phyloP scores from a whole-genome alignment of 2,888 invertebrate species.

The Mechanitis mazaeus region DNA sequence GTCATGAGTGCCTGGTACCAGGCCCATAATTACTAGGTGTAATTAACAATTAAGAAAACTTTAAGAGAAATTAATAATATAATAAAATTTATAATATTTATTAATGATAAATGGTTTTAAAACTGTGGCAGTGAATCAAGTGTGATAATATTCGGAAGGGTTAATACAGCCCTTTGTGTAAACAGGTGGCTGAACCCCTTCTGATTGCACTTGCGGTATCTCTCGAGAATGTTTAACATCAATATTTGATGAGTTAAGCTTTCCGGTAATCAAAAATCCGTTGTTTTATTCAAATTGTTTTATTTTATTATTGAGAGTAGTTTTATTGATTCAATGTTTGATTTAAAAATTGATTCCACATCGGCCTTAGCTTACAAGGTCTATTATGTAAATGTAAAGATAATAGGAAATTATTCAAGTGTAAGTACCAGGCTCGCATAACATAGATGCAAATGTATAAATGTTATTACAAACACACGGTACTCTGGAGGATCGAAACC shows the following conservation, averaged over 20 bases:
- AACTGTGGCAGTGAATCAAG: constrained; percentile 13
- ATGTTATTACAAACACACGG: constrained; percentile 22
- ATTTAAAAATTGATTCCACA: neutral
- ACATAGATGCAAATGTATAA: constrained; percentile 59
- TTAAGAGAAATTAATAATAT: neutral
- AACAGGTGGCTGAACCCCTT: constrained; percentile 31
- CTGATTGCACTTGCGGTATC: constrained; percentile 26
- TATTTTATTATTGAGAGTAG: neutral
- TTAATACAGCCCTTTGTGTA: constrained; percentile 28
- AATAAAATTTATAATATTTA: neutral
- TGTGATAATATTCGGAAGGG: constrained; percentile 24
- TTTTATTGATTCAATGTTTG: neutral
- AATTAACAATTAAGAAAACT: constrained; percentile 11
- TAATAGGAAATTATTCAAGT: constrained; percentile 28
- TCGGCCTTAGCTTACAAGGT: neutral
- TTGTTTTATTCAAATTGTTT: constrained; percentile 14
- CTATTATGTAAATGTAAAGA: constrained; percentile 3
- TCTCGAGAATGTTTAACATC: constrained; percentile 24
- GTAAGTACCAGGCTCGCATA: constrained; percentile 54
- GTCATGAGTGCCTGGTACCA: constrained; percentile 21
- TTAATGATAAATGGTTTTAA: no score
- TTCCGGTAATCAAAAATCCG: constrained; percentile 16
- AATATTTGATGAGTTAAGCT: constrained; percentile 28
- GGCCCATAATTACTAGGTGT: constrained; percentile 20
- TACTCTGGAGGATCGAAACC: constrained; percentile 49